These are phyloP conservation scores for Acrossocheilus fasciatus DNA, from an alignment of 2,797 vertebrate species.

Conservation along the genomic window DNA sequence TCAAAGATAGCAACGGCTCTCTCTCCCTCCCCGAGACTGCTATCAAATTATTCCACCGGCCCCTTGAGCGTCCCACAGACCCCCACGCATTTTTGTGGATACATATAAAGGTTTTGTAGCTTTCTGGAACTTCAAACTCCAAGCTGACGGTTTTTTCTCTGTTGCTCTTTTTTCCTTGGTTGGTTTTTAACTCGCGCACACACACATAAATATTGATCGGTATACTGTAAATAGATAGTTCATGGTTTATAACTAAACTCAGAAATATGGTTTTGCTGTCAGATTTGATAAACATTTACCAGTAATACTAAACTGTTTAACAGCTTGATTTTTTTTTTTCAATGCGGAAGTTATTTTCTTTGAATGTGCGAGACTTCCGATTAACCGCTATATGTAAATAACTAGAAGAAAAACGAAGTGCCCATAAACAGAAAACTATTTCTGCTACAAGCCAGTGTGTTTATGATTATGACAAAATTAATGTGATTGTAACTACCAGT, in stretches of 20 bases:
- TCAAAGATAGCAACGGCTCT: slow-evolving; percentile 29
- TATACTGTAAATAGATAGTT: neutral
- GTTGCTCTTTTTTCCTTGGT: neutral
- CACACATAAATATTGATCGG: neutral
- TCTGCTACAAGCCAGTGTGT: too few relatives aligned
- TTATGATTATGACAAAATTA: too few relatives aligned
- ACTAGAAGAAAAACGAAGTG: too few relatives aligned
- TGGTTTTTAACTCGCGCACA: neutral
- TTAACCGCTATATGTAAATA: neutral
- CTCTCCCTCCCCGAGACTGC: neutral
- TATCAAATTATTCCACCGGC: slow-evolving; percentile 36
- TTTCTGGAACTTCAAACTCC: slow-evolving; percentile 13
- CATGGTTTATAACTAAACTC: neutral
- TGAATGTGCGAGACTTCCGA: neutral
- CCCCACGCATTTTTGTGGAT: slow-evolving; percentile 22
- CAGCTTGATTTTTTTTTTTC: neutral
- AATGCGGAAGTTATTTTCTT: neutral
- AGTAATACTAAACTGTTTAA: neutral
- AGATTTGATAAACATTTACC: neutral
- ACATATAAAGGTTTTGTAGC: slow-evolving; percentile 10
- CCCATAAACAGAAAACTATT: too few relatives aligned
- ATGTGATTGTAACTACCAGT: too few relatives aligned
- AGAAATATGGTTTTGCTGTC: neutral
- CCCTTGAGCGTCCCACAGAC: slow-evolving; percentile 19
- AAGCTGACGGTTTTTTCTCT: neutral